A percentile compares a stretch with the other conserved stretches of the same genome.
Conservation (phyloP, 2,797 vertebrate genomes). For the Danio tinwini region DNA sequence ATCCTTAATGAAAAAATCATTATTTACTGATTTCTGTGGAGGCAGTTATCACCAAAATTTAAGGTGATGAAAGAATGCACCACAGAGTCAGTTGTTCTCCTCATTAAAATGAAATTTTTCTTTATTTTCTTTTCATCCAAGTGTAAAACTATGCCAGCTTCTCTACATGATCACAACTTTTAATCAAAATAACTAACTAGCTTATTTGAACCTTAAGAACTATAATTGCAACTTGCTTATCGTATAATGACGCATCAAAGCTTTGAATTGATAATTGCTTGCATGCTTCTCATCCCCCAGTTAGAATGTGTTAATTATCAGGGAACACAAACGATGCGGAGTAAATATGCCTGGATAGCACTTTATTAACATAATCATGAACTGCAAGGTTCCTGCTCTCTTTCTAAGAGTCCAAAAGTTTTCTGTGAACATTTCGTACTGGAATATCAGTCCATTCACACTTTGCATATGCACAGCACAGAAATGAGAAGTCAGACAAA, state of each 20-base stretch:
- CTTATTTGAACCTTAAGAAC: slow-evolving; percentile 35
- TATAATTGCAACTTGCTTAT: slow-evolving; percentile 42
- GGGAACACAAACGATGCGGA: slow-evolving; percentile 2
- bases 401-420: not conserved
- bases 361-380: not conserved
- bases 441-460: slow-evolving; percentile 3
- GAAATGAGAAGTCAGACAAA: not conserved
- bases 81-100: not conserved
- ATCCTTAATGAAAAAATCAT: not conserved
- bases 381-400: not conserved
- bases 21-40: not conserved
- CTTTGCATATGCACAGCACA: not conserved
- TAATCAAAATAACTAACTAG: slow-evolving; percentile 38
- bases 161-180: slow-evolving; percentile 15
- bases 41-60: not conserved
- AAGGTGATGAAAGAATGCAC: not conserved
- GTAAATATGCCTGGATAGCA: slow-evolving; percentile 28
- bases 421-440: not conserved
- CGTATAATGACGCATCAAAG: slow-evolving; percentile 38
- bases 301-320: slow-evolving; percentile 48
- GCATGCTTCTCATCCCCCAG: slow-evolving; percentile 25
- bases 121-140: slow-evolving; percentile 2
- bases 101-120: slow-evolving; percentile 32
- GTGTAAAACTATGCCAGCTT: slow-evolving; percentile 8
- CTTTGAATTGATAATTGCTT: slow-evolving; percentile 43